Evolutionary conservation across 2,113 vertebrate genomes (phyloP).

Genomic region (Otolemur garnettii): DNA sequence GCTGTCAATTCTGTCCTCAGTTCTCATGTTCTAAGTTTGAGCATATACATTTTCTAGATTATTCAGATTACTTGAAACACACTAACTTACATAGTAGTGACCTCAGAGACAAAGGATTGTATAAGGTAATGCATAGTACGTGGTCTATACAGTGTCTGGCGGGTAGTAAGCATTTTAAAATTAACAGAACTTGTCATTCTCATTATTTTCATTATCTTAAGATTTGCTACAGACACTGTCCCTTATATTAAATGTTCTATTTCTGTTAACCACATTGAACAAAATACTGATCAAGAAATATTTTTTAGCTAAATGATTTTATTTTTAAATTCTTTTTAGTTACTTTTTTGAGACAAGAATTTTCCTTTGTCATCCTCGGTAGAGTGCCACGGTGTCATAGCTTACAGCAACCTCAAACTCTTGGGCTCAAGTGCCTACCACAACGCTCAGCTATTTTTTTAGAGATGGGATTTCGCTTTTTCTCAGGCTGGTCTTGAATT

Average conservation of each 20-base stretch:
- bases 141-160: neutral
- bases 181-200: neutral
- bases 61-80: neutral
- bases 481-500: no score
- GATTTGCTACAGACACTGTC: neutral
- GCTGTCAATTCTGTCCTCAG: neutral
- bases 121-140: neutral
- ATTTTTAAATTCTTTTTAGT: neutral
- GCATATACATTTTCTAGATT: neutral
- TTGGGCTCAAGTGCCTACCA: no score
- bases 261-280: constrained; percentile 5
- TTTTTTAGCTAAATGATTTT: constrained; percentile 19
- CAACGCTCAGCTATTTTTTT: no score
- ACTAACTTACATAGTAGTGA: neutral
- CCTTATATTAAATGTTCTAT: neutral
- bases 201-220: neutral
- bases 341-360: no score
- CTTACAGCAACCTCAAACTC: no score
- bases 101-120: neutral
- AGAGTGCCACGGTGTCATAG: no score
- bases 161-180: neutral
- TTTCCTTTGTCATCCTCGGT: no score
- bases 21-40: neutral
- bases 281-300: neutral
- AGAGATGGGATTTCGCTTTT: no score